Conservation (phyloP, 2,888 invertebrate genomes). For the Brachylomia viminalis region DNA sequence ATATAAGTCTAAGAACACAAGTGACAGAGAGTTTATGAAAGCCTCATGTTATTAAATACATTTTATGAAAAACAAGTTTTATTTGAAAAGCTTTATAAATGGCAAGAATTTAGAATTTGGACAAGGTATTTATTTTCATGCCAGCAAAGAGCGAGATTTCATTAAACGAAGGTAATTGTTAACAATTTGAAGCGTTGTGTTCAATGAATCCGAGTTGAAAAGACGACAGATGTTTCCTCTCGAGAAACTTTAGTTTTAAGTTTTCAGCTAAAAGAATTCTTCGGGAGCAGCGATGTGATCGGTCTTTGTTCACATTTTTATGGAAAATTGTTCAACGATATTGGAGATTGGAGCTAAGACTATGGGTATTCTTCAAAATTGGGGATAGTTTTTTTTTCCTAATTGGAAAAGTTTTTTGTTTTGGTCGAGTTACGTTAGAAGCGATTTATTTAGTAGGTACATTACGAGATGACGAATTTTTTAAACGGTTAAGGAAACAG, state of each 20-base stretch:
- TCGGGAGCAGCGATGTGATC: conserved; percentile 49
- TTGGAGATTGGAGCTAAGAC: conserved; percentile 14
- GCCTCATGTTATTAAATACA: background rate
- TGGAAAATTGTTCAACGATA: conserved; percentile 32
- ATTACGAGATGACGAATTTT: no score
- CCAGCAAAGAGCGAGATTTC: conserved; percentile 57
- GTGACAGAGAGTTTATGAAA: background rate
- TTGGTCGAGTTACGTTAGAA: no score
- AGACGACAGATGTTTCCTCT: conserved; percentile 74
- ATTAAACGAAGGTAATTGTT: conserved; percentile 64
- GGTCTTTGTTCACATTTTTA: conserved; percentile 57
- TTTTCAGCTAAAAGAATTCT: conserved; percentile 68
- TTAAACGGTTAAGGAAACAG: no score
- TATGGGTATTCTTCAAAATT: conserved; percentile 1
- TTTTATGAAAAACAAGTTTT: conserved; percentile 15
- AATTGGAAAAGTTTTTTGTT: background rate
- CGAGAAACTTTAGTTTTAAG: conserved; percentile 67
- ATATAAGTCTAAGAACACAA: background rate
- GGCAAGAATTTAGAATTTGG: conserved; percentile 26
- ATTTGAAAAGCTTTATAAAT: conserved; percentile 13
- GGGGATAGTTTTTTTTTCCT: background rate
- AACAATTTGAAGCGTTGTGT: conserved; percentile 66
- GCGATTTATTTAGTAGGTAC: no score
- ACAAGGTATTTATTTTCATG: conserved; percentile 52
- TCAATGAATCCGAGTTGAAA: conserved; percentile 72